Evolutionary conservation across 2,113 vertebrate genomes (phyloP).

Genomic region (Caranx melampygus): DNA sequence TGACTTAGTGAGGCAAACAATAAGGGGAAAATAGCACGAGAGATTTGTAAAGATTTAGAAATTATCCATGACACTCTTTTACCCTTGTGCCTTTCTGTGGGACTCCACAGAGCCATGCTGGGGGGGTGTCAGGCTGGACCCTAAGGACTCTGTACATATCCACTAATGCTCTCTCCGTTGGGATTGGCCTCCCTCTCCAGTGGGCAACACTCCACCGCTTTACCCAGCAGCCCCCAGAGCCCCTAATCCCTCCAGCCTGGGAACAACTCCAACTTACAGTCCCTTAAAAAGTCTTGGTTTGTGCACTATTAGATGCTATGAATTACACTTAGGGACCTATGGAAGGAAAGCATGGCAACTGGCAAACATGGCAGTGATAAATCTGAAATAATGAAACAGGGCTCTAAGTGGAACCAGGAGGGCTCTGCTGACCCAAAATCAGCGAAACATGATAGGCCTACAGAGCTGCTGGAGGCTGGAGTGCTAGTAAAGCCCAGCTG

Average conservation of each 20-base stretch:
- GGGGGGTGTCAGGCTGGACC: slow-evolving; percentile 8
- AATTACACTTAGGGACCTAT: slow-evolving; percentile 62
- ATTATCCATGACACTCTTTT: slow-evolving; percentile 25
- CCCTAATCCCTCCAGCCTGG: slow-evolving; percentile 67
- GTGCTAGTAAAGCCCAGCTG: slow-evolving; percentile 69
- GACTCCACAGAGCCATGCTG: slow-evolving; percentile 17
- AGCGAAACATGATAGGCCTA: slow-evolving; percentile 72
- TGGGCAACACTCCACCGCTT: slow-evolving; percentile 38
- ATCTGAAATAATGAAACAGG: slow-evolving; percentile 84
- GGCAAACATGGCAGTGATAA: slow-evolving; percentile 80
- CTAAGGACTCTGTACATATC: slow-evolving; percentile 37
- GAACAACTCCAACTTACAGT: slow-evolving; percentile 66
- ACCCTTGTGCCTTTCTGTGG: slow-evolving; percentile 16
- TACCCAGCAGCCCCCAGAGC: slow-evolving; percentile 46
- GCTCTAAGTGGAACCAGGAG: slow-evolving; percentile 82
- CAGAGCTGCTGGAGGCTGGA: slow-evolving; percentile 62
- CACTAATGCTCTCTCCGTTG: slow-evolving; percentile 45
- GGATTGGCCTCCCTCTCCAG: slow-evolving; percentile 32
- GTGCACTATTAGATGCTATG: slow-evolving; percentile 72
- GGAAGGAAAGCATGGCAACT: slow-evolving; percentile 71
- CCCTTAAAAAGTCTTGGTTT: slow-evolving; percentile 62
- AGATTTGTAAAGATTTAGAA: slow-evolving; percentile 38
- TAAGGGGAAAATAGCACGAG: neutral
- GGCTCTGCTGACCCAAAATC: slow-evolving; percentile 62
- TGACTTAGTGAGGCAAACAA: slow-evolving; percentile 26